Conservation (phyloP, 1,140 invertebrate species). For the Stegodyphus mimosarum region DNA sequence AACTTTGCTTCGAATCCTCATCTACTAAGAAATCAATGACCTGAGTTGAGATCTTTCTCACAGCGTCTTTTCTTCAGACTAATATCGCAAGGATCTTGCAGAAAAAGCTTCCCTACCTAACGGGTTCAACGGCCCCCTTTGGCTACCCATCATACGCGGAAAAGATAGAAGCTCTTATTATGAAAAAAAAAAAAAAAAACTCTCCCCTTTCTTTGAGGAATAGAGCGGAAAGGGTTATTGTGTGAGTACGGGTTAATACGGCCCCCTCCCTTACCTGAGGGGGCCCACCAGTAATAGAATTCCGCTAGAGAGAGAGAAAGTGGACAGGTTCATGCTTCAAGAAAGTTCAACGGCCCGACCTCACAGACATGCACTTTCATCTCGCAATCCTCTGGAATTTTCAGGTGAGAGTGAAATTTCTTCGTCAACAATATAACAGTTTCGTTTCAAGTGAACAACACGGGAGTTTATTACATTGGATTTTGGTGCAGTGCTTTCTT, state of each 20-base stretch:
- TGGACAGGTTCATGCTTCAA: constrained; percentile 50
- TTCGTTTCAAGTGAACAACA: neutral
- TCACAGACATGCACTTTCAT: constrained; percentile 41
- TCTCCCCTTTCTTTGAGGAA: constrained; percentile 10
- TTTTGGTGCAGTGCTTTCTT: too few relatives aligned
- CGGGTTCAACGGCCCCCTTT: constrained; percentile 17
- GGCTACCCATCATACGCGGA: constrained; percentile 11
- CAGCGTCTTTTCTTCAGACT: constrained; percentile 4
- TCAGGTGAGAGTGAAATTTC: constrained; percentile 50
- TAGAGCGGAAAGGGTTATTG: constrained; percentile 42
- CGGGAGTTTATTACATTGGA: too few relatives aligned
- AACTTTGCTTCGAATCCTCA: neutral
- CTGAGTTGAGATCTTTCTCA: constrained; percentile 29
- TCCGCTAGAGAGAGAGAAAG: constrained; percentile 45
- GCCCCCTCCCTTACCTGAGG: constrained; percentile 19
- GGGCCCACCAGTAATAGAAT: constrained; percentile 30
- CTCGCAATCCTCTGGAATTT: constrained; percentile 30
- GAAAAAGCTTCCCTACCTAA: constrained; percentile 11
- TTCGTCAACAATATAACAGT: neutral
- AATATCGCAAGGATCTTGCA: neutral
- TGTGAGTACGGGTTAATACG: neutral
- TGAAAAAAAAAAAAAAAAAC: constrained; percentile 30
- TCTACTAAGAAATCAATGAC: constrained; percentile 49
- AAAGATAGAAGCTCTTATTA: constrained; percentile 37
- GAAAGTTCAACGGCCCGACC: constrained; percentile 49